Evolutionary conservation across 2,113 vertebrate species (phyloP).

Genomic region (Candoia aspera): DNA sequence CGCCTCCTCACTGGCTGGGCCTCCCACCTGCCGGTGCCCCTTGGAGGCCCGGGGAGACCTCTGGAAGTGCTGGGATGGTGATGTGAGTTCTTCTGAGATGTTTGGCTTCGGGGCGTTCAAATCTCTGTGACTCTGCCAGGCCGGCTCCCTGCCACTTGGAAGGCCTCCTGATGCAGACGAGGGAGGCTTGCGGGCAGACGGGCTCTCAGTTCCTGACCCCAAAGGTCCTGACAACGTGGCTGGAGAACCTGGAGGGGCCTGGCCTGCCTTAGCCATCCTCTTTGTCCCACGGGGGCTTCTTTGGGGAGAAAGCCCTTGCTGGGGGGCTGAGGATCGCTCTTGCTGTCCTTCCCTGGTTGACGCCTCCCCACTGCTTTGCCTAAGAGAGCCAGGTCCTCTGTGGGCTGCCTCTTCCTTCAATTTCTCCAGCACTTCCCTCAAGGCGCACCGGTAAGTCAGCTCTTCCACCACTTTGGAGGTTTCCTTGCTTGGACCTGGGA

Average conservation of each 20-base stretch:
- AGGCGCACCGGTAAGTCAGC: conserved; percentile 68
- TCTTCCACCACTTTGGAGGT: conserved; percentile 48
- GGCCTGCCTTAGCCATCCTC: neutral
- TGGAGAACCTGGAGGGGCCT: neutral
- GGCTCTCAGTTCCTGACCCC: fast-evolving
- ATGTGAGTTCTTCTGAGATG: fast-evolving
- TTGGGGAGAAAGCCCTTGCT: fast-evolving
- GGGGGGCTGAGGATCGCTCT: fast-evolving
- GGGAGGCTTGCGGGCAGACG: fast-evolving
- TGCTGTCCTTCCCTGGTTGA: fast-evolving
- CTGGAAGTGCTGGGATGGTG: fast-evolving
- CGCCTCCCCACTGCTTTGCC: fast-evolving
- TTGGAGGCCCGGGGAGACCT: fast-evolving
- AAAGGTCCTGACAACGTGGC: neutral
- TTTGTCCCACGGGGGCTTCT: neutral
- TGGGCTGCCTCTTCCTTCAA: neutral
- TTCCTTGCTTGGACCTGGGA: conserved; percentile 14
- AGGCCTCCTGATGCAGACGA: fast-evolving
- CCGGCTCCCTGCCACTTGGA: fast-evolving
- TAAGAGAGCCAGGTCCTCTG: fast-evolving
- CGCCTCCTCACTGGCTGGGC: neutral
- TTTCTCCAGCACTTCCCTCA: conserved; percentile 70
- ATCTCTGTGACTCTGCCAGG: fast-evolving
- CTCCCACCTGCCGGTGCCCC: neutral
- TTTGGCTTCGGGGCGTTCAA: fast-evolving